A percentile compares a stretch with the other conserved stretches of the same genome.
phyloP scores from a whole-genome alignment of 2,113 vertebrate species.

The Xyliphius kryptos region DNA sequence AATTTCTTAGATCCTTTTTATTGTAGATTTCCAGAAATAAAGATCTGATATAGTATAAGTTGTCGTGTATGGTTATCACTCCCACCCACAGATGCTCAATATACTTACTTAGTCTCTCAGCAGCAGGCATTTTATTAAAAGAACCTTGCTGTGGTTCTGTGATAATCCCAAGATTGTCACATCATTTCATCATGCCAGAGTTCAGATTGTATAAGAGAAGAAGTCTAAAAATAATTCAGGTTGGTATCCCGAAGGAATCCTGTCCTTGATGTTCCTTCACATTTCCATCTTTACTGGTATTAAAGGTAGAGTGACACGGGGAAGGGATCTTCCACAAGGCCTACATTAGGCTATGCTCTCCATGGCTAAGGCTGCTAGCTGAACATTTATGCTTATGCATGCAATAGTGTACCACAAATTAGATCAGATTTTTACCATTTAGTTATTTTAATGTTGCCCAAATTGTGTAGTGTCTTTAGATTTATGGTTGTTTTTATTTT shows the following conservation, averaged over 20 bases:
- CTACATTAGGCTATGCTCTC: slow-evolving; percentile 32
- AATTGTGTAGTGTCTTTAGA: too few relatives aligned
- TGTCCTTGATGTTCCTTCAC: slow-evolving; percentile 44
- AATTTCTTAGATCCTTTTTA: too few relatives aligned
- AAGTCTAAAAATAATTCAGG: slow-evolving; percentile 62
- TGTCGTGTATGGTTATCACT: slow-evolving; percentile 23
- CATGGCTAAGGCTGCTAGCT: slow-evolving; percentile 45
- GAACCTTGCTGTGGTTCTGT: slow-evolving; percentile 55
- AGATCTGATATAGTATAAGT: not conserved
- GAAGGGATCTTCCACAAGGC: slow-evolving; percentile 51
- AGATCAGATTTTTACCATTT: slow-evolving; percentile 16
- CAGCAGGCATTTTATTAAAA: slow-evolving; percentile 60
- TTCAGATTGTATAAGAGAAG: slow-evolving; percentile 58
- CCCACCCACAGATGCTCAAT: slow-evolving; percentile 42
- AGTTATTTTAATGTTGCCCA: too few relatives aligned
- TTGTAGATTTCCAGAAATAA: too few relatives aligned
- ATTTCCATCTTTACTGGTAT: slow-evolving; percentile 29
- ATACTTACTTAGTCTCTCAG: slow-evolving; percentile 31
- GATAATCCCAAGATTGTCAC: slow-evolving; percentile 67
- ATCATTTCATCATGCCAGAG: slow-evolving; percentile 66
- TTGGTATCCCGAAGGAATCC: slow-evolving; percentile 46
- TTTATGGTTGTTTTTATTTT: too few relatives aligned
- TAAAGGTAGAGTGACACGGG: slow-evolving; percentile 60
- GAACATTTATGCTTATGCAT: slow-evolving; percentile 60
- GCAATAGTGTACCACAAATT: slow-evolving; percentile 40